Evolutionary conservation across 2,888 invertebrate genomes (phyloP).

Genomic region (Amblyjoppa fuscipennis): DNA sequence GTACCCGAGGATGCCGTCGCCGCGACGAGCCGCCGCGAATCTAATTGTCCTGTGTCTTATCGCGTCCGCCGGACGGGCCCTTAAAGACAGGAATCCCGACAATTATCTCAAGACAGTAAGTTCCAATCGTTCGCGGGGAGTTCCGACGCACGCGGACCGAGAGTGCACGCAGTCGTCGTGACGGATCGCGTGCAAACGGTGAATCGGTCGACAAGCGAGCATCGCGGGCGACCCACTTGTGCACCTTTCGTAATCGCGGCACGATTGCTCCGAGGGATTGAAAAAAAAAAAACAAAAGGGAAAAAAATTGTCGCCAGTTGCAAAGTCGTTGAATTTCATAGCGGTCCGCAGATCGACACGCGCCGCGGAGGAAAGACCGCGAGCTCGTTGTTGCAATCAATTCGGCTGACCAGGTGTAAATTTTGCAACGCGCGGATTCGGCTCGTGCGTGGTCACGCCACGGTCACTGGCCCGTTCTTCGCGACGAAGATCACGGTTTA

Average conservation of each 20-base stretch:
- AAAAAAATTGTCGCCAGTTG: background rate
- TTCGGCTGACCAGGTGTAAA: conserved; percentile 1
- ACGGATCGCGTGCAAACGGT: background rate
- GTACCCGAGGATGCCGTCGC: conserved; percentile 62
- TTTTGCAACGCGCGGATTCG: background rate
- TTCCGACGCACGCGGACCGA: background rate
- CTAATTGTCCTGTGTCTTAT: conserved; percentile 30
- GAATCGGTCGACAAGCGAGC: background rate
- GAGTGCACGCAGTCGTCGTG: background rate
- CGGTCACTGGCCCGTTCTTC: background rate
- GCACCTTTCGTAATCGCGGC: background rate
- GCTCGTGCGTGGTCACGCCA: background rate
- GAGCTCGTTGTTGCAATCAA: background rate
- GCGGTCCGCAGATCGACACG: background rate
- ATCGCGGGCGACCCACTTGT: background rate
- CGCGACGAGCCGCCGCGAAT: conserved; percentile 40
- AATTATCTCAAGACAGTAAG: conserved; percentile 78
- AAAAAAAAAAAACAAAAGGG: background rate
- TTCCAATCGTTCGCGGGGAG: conserved; percentile 34
- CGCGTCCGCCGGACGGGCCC: conserved; percentile 14
- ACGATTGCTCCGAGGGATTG: background rate
- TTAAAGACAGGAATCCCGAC: conserved; percentile 75
- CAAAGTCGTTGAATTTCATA: background rate
- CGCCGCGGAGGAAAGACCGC: background rate
- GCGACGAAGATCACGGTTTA: background rate